Evolutionary conservation across 2,797 vertebrate species (phyloP).

Genomic region (Salarias fasciatus): DNA sequence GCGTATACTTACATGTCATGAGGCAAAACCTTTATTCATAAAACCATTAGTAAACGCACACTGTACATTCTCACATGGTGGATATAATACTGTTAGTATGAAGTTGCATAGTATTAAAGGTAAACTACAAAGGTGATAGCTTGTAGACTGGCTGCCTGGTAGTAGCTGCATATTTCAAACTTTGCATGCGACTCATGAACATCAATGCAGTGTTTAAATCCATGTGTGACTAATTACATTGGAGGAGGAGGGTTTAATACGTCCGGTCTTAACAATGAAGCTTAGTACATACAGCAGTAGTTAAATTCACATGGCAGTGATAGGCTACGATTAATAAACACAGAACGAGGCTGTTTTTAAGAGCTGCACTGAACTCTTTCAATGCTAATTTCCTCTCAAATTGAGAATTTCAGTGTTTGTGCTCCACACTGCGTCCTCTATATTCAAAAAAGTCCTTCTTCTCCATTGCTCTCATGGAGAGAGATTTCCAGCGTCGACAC

Average conservation of each 20-base stretch:
- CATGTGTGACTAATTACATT: constrained; percentile 33
- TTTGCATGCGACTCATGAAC: constrained; percentile 15
- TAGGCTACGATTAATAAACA: constrained; percentile 57
- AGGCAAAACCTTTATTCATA: constrained; percentile 67
- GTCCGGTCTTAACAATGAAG: constrained; percentile 32
- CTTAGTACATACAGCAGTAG: constrained; percentile 57
- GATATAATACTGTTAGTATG: constrained; percentile 36
- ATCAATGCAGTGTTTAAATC: constrained; percentile 15
- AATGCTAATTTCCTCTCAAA: neutral
- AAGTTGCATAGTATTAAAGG: constrained; percentile 31
- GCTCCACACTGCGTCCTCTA: constrained; percentile 39
- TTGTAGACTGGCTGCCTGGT: constrained; percentile 5
- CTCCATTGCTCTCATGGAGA: constrained; percentile 39
- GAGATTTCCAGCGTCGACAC: constrained; percentile 54
- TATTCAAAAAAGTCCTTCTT: constrained; percentile 26
- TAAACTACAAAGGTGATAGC: constrained; percentile 29
- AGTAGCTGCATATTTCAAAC: constrained; percentile 2
- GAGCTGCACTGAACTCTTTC: constrained; percentile 70
- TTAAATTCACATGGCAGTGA: constrained; percentile 74
- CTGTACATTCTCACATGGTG: constrained; percentile 49
- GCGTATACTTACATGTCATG: constrained; percentile 31
- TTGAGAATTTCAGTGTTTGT: constrained; percentile 37
- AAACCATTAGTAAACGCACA: constrained; percentile 36
- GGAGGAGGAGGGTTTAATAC: constrained; percentile 33
- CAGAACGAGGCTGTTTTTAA: constrained; percentile 58